phyloP scores from a whole-genome alignment of 30 jellyfish, hydroid and myxozoan genomes.

The Clytia hemisphaerica region DNA sequence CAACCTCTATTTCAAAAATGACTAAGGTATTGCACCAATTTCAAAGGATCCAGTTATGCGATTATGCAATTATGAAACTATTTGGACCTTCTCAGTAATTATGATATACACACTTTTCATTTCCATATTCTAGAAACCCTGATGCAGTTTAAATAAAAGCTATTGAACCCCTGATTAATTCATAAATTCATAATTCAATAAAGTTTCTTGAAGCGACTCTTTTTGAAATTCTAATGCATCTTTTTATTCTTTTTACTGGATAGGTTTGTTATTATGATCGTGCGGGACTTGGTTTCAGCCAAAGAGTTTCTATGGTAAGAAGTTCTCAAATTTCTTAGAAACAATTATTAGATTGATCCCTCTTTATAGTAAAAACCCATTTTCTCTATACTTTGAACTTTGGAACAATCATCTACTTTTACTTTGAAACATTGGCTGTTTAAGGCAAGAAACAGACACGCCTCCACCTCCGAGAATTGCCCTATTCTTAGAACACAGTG shows the following conservation, averaged over 20 bases:
- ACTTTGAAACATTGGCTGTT: no score
- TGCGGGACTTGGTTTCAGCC: slow-evolving; percentile 85
- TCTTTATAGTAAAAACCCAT: no score
- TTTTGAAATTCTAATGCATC: not conserved
- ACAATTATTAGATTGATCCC: no score
- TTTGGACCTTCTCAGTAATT: not conserved
- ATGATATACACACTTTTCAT: not conserved
- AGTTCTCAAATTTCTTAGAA: no score
- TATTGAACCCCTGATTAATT: not conserved
- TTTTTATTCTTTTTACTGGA: not conserved
- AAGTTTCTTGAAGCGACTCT: no score
- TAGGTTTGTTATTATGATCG: slow-evolving; percentile 79
- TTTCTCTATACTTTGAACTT: no score
- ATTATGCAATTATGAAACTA: not conserved
- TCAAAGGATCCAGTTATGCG: not conserved
- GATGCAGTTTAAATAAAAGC: not conserved
- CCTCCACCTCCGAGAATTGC: no score
- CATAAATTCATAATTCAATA: not conserved
- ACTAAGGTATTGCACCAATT: slow-evolving; percentile 38
- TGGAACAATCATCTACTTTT: no score
- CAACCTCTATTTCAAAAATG: slow-evolving; percentile 36
- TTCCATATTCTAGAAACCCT: not conserved
- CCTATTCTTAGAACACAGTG: no score
- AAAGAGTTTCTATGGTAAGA: slow-evolving; percentile 50
- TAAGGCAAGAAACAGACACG: no score